Evolutionary conservation across 2,113 vertebrate genomes (phyloP).

Genomic region (Neofelis nebulosa): DNA sequence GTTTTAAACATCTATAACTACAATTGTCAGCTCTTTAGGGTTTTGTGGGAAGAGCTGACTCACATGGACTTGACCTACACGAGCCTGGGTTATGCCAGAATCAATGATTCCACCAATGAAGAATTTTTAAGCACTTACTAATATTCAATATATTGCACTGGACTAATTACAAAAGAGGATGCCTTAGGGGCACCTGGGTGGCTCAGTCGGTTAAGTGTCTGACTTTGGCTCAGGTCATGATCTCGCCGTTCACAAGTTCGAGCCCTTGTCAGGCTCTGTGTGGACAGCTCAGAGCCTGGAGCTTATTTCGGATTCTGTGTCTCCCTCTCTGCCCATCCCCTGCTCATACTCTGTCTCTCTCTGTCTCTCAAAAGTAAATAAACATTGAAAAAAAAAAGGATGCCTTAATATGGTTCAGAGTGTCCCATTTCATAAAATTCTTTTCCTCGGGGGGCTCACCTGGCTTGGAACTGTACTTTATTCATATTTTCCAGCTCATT

Average conservation of each 20-base stretch:
- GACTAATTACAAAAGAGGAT: not conserved
- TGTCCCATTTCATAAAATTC: slow-evolving; percentile 8
- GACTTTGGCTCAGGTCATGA: too few species aligned
- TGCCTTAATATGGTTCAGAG: not conserved
- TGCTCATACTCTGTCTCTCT: too few species aligned
- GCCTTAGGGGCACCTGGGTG: not conserved
- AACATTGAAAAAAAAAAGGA: not conserved
- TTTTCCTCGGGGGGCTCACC: not conserved
- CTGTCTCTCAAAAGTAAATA: too few species aligned
- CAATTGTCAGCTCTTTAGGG: not conserved
- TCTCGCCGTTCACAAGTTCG: too few species aligned
- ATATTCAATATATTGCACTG: not conserved
- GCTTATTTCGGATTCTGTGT: too few species aligned
- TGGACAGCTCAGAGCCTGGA: too few species aligned
- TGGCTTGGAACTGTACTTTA: not conserved
- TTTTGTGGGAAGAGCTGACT: not conserved
- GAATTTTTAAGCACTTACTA: not conserved
- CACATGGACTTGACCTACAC: not conserved
- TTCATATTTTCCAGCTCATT: not conserved
- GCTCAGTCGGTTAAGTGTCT: too few species aligned
- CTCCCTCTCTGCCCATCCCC: too few species aligned
- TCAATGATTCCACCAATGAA: not conserved
- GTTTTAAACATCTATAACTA: not conserved
- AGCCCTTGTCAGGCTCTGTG: too few species aligned
- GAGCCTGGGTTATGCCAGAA: not conserved